Evolutionary conservation across 2,888 invertebrate species (phyloP).

Genomic region (Chymomyza caudatula): DNA sequence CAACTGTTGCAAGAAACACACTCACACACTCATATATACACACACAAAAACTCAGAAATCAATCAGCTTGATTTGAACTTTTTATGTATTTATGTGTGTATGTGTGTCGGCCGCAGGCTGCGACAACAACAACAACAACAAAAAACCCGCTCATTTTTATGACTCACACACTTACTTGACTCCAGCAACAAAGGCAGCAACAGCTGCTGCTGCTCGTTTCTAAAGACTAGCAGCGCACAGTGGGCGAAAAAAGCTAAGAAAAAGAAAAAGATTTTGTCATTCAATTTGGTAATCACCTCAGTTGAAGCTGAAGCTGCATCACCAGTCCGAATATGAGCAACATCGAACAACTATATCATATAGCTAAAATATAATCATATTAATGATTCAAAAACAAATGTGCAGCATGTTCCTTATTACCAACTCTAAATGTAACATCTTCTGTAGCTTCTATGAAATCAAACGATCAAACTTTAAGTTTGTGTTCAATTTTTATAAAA

Average conservation of each 20-base stretch:
- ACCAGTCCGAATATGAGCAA: too few species aligned
- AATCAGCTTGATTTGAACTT: conserved; percentile 21
- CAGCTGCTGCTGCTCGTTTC: conserved; percentile 43
- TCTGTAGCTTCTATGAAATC: too few species aligned
- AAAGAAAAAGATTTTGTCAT: not conserved
- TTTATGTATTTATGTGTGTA: conserved; percentile 25
- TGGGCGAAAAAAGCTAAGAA: not conserved
- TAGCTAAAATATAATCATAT: too few species aligned
- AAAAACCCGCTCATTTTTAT: conserved; percentile 1
- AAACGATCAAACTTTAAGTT: too few species aligned
- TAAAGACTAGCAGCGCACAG: not conserved
- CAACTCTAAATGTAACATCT: too few species aligned
- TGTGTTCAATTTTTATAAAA: too few species aligned
- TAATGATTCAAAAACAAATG: too few species aligned
- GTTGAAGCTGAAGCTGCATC: too few species aligned
- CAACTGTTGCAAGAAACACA: not conserved
- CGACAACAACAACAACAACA: conserved; percentile 12
- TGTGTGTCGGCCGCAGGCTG: not conserved
- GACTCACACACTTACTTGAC: conserved; percentile 15
- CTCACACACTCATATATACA: not conserved
- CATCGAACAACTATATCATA: too few species aligned
- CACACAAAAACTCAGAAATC: conserved; percentile 14
- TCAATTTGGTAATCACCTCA: too few species aligned
- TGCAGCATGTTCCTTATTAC: too few species aligned
- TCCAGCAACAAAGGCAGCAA: conserved; percentile 31